A percentile compares a stretch with the other conserved stretches of the same genome.
Evolutionary conservation across 1,140 invertebrate species (phyloP).

Genomic region (Coenobita brevimanus): DNA sequence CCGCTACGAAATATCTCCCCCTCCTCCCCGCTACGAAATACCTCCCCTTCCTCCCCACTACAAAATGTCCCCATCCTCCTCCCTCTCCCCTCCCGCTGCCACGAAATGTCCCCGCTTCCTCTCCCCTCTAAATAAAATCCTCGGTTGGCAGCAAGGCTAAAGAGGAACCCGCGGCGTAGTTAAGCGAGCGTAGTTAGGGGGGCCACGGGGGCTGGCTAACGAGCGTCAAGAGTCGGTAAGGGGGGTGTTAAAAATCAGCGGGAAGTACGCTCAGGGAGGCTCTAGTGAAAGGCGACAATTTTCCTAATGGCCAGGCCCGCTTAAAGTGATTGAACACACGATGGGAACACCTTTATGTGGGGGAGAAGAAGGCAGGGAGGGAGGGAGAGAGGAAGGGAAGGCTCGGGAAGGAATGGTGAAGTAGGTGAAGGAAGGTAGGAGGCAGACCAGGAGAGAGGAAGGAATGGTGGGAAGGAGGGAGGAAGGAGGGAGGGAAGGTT

Average conservation of each 20-base stretch:
- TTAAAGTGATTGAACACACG: slow-evolving; percentile 54
- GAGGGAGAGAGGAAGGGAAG: not conserved
- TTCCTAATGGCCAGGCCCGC: slow-evolving; percentile 42
- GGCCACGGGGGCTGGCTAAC: slow-evolving; percentile 15
- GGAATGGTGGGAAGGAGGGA: too few species aligned
- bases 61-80: too few species aligned
- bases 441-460: too few species aligned
- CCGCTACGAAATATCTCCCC: too few species aligned
- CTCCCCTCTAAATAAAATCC: too few species aligned
- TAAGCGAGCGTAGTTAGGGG: not conserved
- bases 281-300: slow-evolving; percentile 44
- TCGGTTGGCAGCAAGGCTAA: too few species aligned
- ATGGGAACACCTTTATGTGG: slow-evolving; percentile 25
- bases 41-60: too few species aligned
- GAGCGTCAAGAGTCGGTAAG: slow-evolving; percentile 21
- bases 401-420: too few species aligned
- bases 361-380: not conserved
- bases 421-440: too few species aligned
- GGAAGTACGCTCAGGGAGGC: slow-evolving; percentile 25
- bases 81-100: too few species aligned
- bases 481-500: too few species aligned
- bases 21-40: too few species aligned
- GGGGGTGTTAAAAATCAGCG: slow-evolving; percentile 35
- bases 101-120: not conserved
- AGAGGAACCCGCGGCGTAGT: not conserved